Conservation (phyloP, 2,888 invertebrate genomes). For the Chrysolina americana region DNA sequence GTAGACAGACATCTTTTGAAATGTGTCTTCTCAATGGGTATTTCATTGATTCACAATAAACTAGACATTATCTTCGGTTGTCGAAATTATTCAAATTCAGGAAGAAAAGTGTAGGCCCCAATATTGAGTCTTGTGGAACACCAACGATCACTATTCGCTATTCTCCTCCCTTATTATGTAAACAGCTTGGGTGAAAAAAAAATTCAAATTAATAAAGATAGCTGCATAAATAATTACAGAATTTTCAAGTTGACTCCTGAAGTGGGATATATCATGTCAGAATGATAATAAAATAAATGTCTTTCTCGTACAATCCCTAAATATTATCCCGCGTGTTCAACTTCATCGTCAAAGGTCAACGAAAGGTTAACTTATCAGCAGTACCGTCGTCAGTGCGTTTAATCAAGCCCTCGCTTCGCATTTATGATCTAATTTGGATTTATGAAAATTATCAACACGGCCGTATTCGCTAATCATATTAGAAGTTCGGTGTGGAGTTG, state of each 20-base stretch:
- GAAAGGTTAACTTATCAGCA: conserved; percentile 12
- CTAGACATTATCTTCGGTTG: too few species aligned
- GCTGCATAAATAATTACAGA: too few species aligned
- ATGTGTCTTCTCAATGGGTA: too few species aligned
- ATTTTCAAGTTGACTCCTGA: background rate
- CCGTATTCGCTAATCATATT: conserved; percentile 2
- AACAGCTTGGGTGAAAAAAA: too few species aligned
- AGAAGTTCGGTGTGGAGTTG: background rate
- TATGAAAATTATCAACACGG: conserved; percentile 17
- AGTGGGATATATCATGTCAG: background rate
- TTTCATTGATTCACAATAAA: too few species aligned
- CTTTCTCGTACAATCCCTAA: background rate
- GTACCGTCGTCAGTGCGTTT: conserved; percentile 5
- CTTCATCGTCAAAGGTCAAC: conserved; percentile 1
- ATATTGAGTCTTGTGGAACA: too few species aligned
- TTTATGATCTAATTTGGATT: conserved; percentile 18
- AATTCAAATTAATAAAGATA: too few species aligned
- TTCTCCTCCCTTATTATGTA: too few species aligned
- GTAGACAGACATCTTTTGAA: too few species aligned
- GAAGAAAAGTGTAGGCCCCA: too few species aligned
- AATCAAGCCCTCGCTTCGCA: conserved; percentile 8
- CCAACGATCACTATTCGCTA: too few species aligned
- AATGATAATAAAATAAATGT: background rate
- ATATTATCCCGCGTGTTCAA: conserved; percentile 1
- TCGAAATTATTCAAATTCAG: too few species aligned